These are phyloP conservation scores for Augiades crinisus DNA, from an alignment of 2,888 invertebrate genomes.

Conservation along the genomic window DNA sequence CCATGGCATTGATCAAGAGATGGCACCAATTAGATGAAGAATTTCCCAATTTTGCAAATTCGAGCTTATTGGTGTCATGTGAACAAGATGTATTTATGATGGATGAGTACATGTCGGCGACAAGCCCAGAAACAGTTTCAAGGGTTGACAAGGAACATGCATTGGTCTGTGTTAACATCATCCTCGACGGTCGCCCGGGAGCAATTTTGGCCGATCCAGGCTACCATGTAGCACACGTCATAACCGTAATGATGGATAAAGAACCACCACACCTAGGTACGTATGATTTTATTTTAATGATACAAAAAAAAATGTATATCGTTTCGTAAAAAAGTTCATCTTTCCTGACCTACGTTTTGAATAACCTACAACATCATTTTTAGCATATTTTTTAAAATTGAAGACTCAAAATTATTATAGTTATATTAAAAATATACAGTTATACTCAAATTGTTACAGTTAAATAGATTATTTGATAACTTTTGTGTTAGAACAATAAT, in stretches of 20 bases:
- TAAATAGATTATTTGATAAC: too few species aligned
- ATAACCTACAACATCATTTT: too few species aligned
- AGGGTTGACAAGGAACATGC: slow-evolving; percentile 12
- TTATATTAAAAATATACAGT: too few species aligned
- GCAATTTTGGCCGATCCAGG: slow-evolving; percentile 15
- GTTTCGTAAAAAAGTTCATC: not conserved
- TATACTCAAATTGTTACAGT: too few species aligned
- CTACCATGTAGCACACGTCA: not conserved
- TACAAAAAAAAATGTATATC: too few species aligned
- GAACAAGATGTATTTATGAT: not conserved
- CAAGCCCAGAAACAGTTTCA: not conserved
- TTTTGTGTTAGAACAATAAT: too few species aligned
- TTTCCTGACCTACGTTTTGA: too few species aligned
- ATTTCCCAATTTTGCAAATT: not conserved
- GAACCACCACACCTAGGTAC: slow-evolving; percentile 2
- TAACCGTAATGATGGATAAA: slow-evolving; percentile 9
- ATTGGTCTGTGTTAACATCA: not conserved
- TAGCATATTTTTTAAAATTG: too few species aligned
- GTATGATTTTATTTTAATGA: too few species aligned
- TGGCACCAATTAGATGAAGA: not conserved
- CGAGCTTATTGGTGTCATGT: slow-evolving; percentile 6
- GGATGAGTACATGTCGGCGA: not conserved
- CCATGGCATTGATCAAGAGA: not conserved
- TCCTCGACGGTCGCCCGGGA: not conserved
- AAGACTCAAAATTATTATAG: too few species aligned